Evolutionary conservation across 1,140 invertebrate species (phyloP).

Genomic region (Nymphalis io): DNA sequence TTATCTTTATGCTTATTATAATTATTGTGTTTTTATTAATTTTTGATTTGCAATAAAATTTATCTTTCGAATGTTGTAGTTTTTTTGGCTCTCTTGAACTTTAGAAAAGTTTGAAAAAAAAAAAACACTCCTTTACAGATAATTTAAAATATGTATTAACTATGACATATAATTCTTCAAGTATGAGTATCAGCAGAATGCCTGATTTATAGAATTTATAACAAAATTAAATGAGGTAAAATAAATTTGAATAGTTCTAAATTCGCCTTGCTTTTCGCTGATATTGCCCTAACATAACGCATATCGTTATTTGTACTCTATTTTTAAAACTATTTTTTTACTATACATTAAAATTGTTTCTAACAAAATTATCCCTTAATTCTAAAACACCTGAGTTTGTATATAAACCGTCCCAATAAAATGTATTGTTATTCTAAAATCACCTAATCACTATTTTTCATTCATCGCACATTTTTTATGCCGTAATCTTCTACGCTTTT

Average conservation of each 20-base stretch:
- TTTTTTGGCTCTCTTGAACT: constrained; percentile 37
- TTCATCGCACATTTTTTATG: constrained; percentile 22
- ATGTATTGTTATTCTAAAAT: not conserved
- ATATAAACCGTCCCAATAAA: not conserved
- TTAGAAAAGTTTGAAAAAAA: not conserved
- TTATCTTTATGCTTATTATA: constrained; percentile 34
- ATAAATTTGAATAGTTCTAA: not conserved
- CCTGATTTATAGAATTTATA: no score
- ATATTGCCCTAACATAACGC: not conserved
- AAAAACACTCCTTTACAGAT: not conserved
- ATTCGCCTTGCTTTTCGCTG: constrained; percentile 3
- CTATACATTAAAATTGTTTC: not conserved
- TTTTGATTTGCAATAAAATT: constrained; percentile 51
- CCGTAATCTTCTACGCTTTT: constrained; percentile 8
- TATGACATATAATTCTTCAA: not conserved
- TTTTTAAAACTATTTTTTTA: constrained; percentile 3
- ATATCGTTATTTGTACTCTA: not conserved
- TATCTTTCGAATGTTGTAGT: constrained; percentile 44
- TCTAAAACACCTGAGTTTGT: not conserved
- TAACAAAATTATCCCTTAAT: not conserved
- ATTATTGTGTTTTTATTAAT: constrained; percentile 35
- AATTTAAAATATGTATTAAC: not conserved
- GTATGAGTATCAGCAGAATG: not conserved
- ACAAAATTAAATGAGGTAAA: not conserved
- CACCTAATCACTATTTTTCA: constrained; percentile 2